Evolutionary conservation across 2,888 invertebrate genomes (phyloP), one percentile per base, ranked within the genome.

Genomic region (Polylopha cassiicola): DNA sequence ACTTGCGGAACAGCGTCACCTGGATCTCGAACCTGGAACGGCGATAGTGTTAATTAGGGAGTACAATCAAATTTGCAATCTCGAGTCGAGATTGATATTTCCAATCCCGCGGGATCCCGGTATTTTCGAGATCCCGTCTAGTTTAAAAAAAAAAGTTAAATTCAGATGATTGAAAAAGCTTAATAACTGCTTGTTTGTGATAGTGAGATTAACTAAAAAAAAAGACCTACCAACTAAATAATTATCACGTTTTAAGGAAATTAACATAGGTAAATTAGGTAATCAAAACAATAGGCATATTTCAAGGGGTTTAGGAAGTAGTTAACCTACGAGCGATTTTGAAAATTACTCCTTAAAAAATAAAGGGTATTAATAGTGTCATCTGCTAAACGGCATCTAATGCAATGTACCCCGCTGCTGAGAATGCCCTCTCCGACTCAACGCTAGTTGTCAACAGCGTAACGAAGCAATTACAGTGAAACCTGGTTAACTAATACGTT

Each of bases 1-100:
- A 94, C 37, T 91, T 91, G 65, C 94, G 92, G 47, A 98, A 87
- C 22, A 98, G 78, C 0, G 91, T 88, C 53, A 94, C 92, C 84
- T 98, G 96, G 36, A 92, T 88, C 47, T 95, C 95, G 43, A 91
- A 88, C 42, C 95, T 94, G 75, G 0, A 9, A 5, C 3, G 22
- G 11, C 13, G 3, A 23, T 5, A 8, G 1, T n/a, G 3, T n/a
- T n/a, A n/a, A n/a, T n/a, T n/a, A n/a, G n/a, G n/a, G n/a, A n/a
- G n/a, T n/a, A n/a, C n/a, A n/a, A n/a, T n/a, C n/a, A n/a, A n/a
- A n/a, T n/a, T n/a, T n/a, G n/a, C n/a, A n/a, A n/a, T n/a, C n/a
- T n/a, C n/a, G n/a, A n/a, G n/a, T n/a, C n/a, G n/a, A n/a, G n/a
- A n/a, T n/a, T n/a, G n/a, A n/a, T n/a, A n/a, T n/a, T n/a, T n/a